These are phyloP conservation scores for Dryas iulia DNA, from an alignment of 1,140 invertebrate species.

Conservation along the genomic window DNA sequence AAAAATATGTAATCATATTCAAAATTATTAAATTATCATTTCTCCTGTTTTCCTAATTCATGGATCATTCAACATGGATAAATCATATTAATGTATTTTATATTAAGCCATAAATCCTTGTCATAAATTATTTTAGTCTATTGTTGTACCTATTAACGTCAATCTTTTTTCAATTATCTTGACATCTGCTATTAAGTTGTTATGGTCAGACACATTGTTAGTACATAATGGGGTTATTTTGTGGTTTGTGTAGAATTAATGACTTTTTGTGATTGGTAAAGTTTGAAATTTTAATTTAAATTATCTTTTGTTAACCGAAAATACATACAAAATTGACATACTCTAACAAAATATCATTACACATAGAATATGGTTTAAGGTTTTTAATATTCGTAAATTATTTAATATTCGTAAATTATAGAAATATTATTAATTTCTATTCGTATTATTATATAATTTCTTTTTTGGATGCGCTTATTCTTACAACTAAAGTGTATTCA, in stretches of 20 bases:
- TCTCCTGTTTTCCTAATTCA: too few relatives aligned
- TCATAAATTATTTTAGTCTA: background rate
- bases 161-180: slow-evolving; percentile 17
- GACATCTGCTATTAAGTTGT: background rate
- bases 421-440: too few relatives aligned
- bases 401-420: background rate
- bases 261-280: too few relatives aligned
- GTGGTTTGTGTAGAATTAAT: background rate
- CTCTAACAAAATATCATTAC: too few relatives aligned
- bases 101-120: background rate
- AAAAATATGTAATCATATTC: too few relatives aligned
- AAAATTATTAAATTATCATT: too few relatives aligned
- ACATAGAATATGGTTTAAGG: too few relatives aligned
- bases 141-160: background rate
- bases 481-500: background rate
- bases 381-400: background rate
- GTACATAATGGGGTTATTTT: background rate
- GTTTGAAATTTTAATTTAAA: background rate
- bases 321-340: background rate
- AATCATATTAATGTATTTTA: background rate
- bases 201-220: background rate
- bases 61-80: too few relatives aligned
- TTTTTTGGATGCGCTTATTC: background rate
- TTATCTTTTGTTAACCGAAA: background rate
- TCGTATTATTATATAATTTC: too few relatives aligned